Evolutionary conservation across 1,140 invertebrate genomes (phyloP).

Genomic region (Diorhabda carinulata): DNA sequence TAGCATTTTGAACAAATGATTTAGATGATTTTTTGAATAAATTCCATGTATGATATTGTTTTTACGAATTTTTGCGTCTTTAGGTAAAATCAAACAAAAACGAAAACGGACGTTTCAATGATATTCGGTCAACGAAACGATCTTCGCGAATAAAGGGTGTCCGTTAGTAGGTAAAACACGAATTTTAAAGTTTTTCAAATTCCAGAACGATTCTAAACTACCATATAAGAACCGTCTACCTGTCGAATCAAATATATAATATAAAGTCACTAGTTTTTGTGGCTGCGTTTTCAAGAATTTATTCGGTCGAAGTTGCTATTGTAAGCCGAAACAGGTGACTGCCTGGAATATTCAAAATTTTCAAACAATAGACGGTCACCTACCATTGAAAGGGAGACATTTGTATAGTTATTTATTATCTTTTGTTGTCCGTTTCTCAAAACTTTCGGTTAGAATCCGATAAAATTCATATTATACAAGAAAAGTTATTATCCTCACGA

Average conservation of each 20-base stretch:
- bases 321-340: constrained; percentile 15
- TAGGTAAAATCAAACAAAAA: no score
- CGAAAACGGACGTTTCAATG: no score
- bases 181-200: no score
- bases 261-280: constrained; percentile 7
- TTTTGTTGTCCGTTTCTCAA: constrained; percentile 12
- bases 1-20: no score
- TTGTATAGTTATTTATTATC: constrained; percentile 14
- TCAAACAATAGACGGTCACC: constrained; percentile 15
- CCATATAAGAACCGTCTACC: not conserved
- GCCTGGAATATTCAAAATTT: constrained; percentile 17
- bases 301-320: constrained; percentile 11
- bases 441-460: constrained; percentile 4
- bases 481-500: no score
- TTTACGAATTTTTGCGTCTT: no score
- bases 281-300: constrained; percentile 10
- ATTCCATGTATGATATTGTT: no score
- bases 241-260: constrained; percentile 10
- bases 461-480: not conserved
- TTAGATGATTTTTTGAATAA: no score
- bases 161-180: no score
- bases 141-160: no score
- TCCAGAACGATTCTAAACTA: no score
- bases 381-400: constrained; percentile 12
- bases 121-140: no score